Evolutionary conservation across 2,888 invertebrate genomes (phyloP).

Genomic region (Yponomeuta cagnagella): DNA sequence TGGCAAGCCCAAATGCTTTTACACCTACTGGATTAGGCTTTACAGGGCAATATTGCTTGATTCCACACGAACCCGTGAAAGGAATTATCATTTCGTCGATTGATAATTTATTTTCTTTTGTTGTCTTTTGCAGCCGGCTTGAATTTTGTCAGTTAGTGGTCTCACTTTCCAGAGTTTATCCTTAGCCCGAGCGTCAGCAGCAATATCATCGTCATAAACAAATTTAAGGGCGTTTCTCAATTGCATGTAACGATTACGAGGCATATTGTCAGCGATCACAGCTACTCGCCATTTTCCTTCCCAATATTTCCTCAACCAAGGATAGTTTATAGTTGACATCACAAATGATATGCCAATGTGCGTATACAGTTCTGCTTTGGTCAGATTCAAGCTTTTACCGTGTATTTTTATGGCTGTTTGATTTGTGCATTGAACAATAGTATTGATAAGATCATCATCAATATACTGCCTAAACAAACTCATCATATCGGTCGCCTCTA

Average conservation of each 20-base stretch:
- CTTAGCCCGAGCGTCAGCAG: background rate
- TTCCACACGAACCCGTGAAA: constrained; percentile 20
- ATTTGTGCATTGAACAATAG: background rate
- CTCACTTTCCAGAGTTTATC: constrained; percentile 5
- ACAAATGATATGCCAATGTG: constrained; percentile 1
- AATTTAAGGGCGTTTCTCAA: constrained; percentile 7
- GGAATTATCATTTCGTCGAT: constrained; percentile 26
- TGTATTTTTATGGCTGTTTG: background rate
- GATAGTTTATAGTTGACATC: constrained; percentile 5
- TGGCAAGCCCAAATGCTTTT: constrained; percentile 11
- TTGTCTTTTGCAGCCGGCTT: constrained; percentile 7
- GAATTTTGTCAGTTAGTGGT: background rate
- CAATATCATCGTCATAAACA: background rate
- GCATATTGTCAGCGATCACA: background rate
- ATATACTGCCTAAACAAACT: background rate
- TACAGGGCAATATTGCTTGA: constrained; percentile 4
- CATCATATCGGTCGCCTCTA: background rate
- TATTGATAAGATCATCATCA: background rate
- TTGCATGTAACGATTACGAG: background rate
- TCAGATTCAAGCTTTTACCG: background rate
- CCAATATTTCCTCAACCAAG: constrained; percentile 4
- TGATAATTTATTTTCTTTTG: constrained; percentile 15
- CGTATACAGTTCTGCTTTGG: background rate
- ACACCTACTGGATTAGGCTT: constrained; percentile 9
- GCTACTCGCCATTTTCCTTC: constrained; percentile 9